Evolutionary conservation across 2,113 vertebrate species (phyloP), one percentile per base, ranked within the genome.

Genomic region (Alosa alosa): DNA sequence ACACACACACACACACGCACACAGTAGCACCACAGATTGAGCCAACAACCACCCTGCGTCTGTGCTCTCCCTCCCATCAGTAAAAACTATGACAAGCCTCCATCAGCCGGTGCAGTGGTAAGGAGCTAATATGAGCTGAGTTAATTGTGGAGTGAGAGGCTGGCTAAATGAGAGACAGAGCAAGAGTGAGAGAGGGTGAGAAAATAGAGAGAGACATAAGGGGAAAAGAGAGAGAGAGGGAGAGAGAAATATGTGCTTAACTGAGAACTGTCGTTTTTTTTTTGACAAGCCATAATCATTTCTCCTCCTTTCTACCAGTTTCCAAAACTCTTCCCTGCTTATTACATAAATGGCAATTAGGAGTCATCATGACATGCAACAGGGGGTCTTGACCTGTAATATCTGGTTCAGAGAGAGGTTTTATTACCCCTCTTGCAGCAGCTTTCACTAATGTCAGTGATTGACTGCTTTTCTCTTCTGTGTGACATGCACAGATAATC

Each of bases 211-310:
- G 22, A 86, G 44, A 86, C 64, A 86, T 78, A 82, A 39, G 81
- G 78, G 86, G 81, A n/a, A 57, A 72, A 82, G 86, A 45, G 39
- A 84, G 83, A 84, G 10, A 88, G 85, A 86, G 18, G 68, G 45
- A 64, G 45, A 81, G 64, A 47, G 83, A 94, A 94, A 93, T 94
- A 95, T 94, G 94, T 92, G 95, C 93, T 95, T 95, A 95, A 95
- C 92, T 95, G 93, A 95, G 96, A 94, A 95, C 93, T 95, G 94
- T 95, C 94, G 95, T 93, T 95, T 95, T 64, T 31, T 93, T 96
- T 78, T 93, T 96, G 96, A 97, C 96, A 96, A 96, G 96, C 91
- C 94, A 89, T 94, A 96, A 96, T 97, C 95, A 96, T 95, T 95
- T 87, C 94, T 95, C 93, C 90, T 86, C 92, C 92, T 92, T 94